These are phyloP conservation scores for Trididemnum clinides DNA, from an alignment of 23 tunicate species.

Conservation along the genomic window DNA sequence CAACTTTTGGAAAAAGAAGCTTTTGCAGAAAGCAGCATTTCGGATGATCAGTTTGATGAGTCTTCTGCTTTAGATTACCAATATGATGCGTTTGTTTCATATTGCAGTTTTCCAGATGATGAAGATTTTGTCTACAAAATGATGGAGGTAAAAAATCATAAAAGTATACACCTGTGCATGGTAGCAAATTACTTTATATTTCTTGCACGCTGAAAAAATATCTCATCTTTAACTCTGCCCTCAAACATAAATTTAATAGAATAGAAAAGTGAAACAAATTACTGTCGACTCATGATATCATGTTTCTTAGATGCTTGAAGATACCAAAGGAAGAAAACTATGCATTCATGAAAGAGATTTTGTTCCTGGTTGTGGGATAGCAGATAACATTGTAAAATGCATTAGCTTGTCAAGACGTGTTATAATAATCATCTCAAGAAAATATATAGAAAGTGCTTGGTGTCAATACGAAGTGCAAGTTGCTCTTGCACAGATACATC, in stretches of 20 bases:
- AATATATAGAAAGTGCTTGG: constrained; percentile 80
- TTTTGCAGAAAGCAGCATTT: constrained; percentile 2
- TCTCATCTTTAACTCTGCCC: too few species aligned
- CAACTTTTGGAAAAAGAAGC: constrained; percentile 80
- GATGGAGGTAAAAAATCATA: constrained; percentile 75
- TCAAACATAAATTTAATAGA: too few species aligned
- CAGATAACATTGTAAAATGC: constrained; percentile 88
- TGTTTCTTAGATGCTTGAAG: constrained; percentile 84
- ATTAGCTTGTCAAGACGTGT: constrained; percentile 69
- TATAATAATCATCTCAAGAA: constrained; percentile 66
- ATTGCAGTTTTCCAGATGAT: constrained; percentile 38
- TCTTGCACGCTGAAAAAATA: too few species aligned
- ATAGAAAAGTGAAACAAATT: too few species aligned
- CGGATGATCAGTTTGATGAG: constrained; percentile 25
- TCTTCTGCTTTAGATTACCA: neutral
- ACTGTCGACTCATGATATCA: too few species aligned
- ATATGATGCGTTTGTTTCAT: constrained; percentile 93
- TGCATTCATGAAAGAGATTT: constrained; percentile 92
- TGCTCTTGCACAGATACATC: constrained; percentile 81
- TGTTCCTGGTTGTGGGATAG: constrained; percentile 65
- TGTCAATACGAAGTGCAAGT: constrained; percentile 96
- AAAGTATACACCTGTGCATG: too few species aligned
- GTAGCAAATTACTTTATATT: too few species aligned
- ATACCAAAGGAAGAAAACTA: constrained; percentile 45
- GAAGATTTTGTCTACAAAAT: constrained; percentile 67